Conservation (phyloP, 2,797 vertebrate genomes). For the Balearica regulorum region DNA sequence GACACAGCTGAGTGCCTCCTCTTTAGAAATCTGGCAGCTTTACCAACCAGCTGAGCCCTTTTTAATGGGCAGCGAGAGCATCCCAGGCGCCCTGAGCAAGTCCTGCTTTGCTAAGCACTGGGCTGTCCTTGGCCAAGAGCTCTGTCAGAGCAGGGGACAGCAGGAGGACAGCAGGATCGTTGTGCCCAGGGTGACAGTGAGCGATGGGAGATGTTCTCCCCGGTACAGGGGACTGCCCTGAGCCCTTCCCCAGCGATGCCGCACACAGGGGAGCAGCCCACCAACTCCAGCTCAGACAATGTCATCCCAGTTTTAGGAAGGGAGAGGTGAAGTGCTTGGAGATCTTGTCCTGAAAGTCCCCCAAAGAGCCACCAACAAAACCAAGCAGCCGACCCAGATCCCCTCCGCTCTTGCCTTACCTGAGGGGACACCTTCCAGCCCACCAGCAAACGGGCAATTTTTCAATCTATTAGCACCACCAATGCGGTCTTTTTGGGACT, state of each 20-base stretch:
- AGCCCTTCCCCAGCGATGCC: not conserved
- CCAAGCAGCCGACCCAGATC: not conserved
- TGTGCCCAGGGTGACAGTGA: not conserved
- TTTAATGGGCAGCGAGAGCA: not conserved
- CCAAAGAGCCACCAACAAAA: accelerated
- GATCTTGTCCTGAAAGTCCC: not conserved
- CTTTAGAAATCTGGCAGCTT: not conserved
- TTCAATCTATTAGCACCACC: not conserved
- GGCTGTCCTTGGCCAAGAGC: not conserved
- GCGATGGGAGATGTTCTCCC: not conserved
- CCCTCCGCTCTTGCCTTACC: not conserved
- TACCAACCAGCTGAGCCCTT: not conserved
- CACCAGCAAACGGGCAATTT: accelerated
- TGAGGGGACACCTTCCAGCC: not conserved
- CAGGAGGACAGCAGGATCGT: accelerated
- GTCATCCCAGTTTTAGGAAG: not conserved
- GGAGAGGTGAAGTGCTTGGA: not conserved
- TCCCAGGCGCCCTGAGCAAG: not conserved
- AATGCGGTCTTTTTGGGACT: accelerated
- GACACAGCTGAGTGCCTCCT: not conserved
- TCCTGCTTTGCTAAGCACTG: not conserved
- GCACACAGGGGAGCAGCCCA: not conserved
- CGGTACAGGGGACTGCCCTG: accelerated
- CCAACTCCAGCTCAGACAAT: not conserved
- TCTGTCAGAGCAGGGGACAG: not conserved